Evolutionary conservation across 37 sponge, comb jelly and placozoan genomes (phyloP).

Genomic region (Cladorhizidae sp.): DNA sequence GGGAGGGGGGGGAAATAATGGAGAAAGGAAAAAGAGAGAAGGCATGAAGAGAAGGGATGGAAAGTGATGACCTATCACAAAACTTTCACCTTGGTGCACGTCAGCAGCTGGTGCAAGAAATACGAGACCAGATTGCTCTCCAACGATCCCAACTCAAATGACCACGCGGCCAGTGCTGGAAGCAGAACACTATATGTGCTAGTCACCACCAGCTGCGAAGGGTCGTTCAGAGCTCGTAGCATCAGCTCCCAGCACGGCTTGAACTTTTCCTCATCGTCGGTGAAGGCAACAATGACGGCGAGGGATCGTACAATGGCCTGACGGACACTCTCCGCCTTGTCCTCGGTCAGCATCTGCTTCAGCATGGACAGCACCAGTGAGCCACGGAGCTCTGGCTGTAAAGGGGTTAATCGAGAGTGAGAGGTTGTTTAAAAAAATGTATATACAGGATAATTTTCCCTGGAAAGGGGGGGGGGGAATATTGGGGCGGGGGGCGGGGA

Average conservation of each 20-base stretch:
- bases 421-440: neutral
- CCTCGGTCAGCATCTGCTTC: slow-evolving; percentile 74
- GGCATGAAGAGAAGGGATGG: neutral
- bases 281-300: slow-evolving; percentile 76
- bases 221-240: slow-evolving; percentile 64
- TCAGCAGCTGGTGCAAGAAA: slow-evolving; percentile 70
- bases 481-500: neutral
- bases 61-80: neutral
- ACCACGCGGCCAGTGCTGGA: slow-evolving; percentile 86
- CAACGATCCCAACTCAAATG: slow-evolving; percentile 73
- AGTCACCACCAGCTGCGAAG: slow-evolving; percentile 67
- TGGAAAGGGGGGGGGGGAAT: neutral
- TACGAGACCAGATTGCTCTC: slow-evolving; percentile 64
- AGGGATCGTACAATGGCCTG: slow-evolving; percentile 69
- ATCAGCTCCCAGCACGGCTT: slow-evolving; percentile 84
- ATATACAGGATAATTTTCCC: no score
- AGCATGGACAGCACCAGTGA: slow-evolving; percentile 88
- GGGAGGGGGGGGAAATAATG: neutral
- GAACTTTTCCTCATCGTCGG: slow-evolving; percentile 82
- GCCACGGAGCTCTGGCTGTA: slow-evolving; percentile 76
- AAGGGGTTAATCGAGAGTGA: neutral
- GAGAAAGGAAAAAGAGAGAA: neutral
- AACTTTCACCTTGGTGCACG: slow-evolving; percentile 65
- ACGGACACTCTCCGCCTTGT: slow-evolving; percentile 81
- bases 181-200: slow-evolving; percentile 61